Conservation (phyloP, 1,140 invertebrate species). For the Pseudomyrmex cubaensis region DNA sequence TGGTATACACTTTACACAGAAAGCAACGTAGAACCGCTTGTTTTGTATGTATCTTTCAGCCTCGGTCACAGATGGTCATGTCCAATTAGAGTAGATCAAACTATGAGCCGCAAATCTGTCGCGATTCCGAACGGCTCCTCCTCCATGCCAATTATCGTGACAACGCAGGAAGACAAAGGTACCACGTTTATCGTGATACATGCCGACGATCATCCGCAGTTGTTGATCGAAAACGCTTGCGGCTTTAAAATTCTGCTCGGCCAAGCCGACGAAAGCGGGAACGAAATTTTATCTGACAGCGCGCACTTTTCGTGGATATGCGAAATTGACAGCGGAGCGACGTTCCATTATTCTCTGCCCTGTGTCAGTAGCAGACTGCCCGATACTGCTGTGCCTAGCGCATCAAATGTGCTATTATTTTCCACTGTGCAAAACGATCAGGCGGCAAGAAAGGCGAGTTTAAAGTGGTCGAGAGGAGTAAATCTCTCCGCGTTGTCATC, state of each 20-base stretch:
- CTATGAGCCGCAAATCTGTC: constrained; percentile 81
- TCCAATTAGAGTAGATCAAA: constrained; percentile 85
- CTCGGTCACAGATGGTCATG: constrained; percentile 84
- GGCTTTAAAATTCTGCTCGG: constrained; percentile 80
- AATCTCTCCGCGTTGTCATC: constrained; percentile 73
- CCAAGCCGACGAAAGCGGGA: constrained; percentile 75
- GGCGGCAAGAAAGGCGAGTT: constrained; percentile 55
- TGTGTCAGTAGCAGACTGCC: constrained; percentile 79
- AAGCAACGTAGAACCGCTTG: constrained; percentile 77
- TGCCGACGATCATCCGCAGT: constrained; percentile 86
- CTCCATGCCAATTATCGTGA: constrained; percentile 84
- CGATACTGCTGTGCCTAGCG: constrained; percentile 73
- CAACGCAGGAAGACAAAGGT: constrained; percentile 86
- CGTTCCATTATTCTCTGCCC: constrained; percentile 80
- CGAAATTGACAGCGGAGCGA: constrained; percentile 76
- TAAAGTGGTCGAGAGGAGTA: constrained; percentile 80
- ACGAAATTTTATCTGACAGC: constrained; percentile 75
- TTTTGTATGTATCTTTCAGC: constrained; percentile 82
- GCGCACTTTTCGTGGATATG: constrained; percentile 82
- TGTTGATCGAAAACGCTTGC: constrained; percentile 86
- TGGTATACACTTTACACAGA: constrained; percentile 83
- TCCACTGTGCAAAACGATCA: constrained; percentile 70
- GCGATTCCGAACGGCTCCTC: constrained; percentile 78
- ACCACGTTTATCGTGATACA: constrained; percentile 87
- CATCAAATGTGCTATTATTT: constrained; percentile 72